Evolutionary conservation across 2,888 invertebrate genomes (phyloP), one percentile per base, ranked within the genome.

Genomic region (Platypus cylindrus): DNA sequence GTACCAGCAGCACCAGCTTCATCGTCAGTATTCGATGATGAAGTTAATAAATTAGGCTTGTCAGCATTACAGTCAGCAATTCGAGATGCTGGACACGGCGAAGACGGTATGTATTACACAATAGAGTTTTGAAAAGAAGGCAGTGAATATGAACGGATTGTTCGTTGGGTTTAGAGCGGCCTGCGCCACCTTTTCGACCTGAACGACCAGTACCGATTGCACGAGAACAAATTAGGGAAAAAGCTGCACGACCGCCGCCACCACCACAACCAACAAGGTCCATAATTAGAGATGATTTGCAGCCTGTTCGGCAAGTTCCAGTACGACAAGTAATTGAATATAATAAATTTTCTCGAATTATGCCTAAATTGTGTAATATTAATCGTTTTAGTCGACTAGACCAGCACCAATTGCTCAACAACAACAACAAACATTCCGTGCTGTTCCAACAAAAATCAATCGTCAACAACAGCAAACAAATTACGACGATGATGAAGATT

Each of bases 401-500:
- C 37, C 41, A 14, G 37, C 38, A 11, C 41, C 38, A 2, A 30
- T 23, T 5, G 32, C 32, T 5, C 37, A 30, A n/a, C 26, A 40
- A 27, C 37, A 27, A 8, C 37, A 30, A n/a, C 26, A 40, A 27
- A 16, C 26, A 4, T 30, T 35, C 48, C 56, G 60, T 55, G 49
- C 60, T 60, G 42, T 55, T 60, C 51, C 53, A 36, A 43, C 49
- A n/a, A 48, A 54, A 25, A 47, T 52, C 16, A 54, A 55, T 8
- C 56, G 42, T 39, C 59, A 44, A 46, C 62, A 51, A 38, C 48
- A 50, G 36, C 41, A 46, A n/a, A 33, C 33, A 14, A 42, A 34
- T 9, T 50, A 49, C 8, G 55, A 53, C 30, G 53, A 53, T 9
- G 55, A 55, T 17, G 52, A 50, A 11, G 67, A 66, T 42, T 63